Base-by-base conservation (phyloP, 2,797 vertebrate genomes). In the Gorsachius magnificus region DNA sequence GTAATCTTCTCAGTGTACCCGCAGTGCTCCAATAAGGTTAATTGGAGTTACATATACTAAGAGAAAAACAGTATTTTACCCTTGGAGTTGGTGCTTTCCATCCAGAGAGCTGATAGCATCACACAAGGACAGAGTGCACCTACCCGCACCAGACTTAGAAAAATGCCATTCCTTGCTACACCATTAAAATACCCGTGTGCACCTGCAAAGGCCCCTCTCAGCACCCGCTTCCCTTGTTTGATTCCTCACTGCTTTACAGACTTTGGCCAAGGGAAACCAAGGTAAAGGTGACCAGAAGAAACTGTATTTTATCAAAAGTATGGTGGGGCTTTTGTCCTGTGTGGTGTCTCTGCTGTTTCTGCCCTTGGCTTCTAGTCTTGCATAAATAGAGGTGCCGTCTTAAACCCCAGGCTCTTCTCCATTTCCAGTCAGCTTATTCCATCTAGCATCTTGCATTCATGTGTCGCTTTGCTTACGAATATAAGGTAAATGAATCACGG, bases 21-120 rank as follows among this genome's bases (percentile, higher is more conserved):
- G 83, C 89, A 89, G 22, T 90, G 83, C 66, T 89, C 65, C 65
- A 89, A 21, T 94, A 83, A 92, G 89, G 85, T 95, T 97, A 97
- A 97, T n/a, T 93, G 64, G 33, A 72, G 24, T 87, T 95, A 79
- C 81, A 60, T 61, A 93, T 63, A 91, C 51, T 88, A 85, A 87
- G 68, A 90, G 77, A 50, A 94, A 90, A 94, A 16, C 41, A 58
- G 0, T 83, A 66, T 88, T 94, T 95, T 95, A 58, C 57, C 38
- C 78, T 76, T 85, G 45, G 61, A 92, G 64, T 61, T 70, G 48
- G 38, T 75, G 50, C 38, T 87, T 14, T 83, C 46, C 46, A 41
- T 53, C 36, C 83, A 36, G 57, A 64, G 63, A 83, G 38, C 69
- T 86, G 72, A 75, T 35, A 79, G 33, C 53, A 57, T 68, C 54